These are phyloP conservation scores for Clarias magur DNA, from an alignment of 2,113 vertebrate genomes.

Conservation along the genomic window DNA sequence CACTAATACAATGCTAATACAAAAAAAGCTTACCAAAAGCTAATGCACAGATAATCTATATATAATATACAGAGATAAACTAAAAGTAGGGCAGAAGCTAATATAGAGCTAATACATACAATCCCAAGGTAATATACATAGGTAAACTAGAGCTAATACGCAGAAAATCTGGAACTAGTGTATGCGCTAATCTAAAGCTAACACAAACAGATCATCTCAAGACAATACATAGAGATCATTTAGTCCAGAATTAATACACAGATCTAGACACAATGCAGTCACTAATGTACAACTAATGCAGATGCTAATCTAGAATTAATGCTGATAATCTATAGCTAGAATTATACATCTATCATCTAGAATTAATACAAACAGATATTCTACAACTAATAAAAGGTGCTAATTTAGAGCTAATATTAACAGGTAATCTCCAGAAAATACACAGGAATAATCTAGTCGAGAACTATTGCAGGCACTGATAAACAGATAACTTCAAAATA, in stretches of 20 bases:
- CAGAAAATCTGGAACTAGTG: not conserved
- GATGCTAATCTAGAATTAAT: not conserved
- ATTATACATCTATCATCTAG: not conserved
- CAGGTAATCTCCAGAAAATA: too few species aligned
- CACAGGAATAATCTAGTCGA: not conserved
- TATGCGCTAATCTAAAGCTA: not conserved
- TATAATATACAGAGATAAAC: not conserved
- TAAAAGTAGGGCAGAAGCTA: not conserved
- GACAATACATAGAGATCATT: not conserved
- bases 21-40: not conserved
- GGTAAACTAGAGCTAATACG: not conserved
- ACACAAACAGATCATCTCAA: not conserved
- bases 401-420: not conserved
- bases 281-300: not conserved
- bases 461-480: not conserved
- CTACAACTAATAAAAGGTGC: not conserved
- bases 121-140: not conserved
- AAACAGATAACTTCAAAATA: too few species aligned
- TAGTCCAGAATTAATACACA: not conserved
- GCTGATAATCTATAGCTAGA: too few species aligned
- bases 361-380: not conserved
- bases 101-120: not conserved
- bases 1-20: not conserved
- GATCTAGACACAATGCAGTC: not conserved
- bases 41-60: not conserved